Conservation (phyloP, 2,113 vertebrate genomes). For the Zeus faber region DNA sequence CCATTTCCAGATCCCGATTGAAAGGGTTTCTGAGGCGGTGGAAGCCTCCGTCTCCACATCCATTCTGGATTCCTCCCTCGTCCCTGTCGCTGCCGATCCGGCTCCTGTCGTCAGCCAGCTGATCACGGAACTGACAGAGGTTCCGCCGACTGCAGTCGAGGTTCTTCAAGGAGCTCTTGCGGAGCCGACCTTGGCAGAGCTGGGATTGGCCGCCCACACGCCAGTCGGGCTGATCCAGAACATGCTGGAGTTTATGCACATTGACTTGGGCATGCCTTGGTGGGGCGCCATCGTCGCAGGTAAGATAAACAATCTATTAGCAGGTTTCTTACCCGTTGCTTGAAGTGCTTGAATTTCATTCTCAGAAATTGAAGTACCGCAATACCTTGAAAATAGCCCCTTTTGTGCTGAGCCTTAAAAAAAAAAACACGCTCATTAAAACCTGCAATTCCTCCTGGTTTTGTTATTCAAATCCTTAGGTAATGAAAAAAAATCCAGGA, state of each 20-base stretch:
- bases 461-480: no score
- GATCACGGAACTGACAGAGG: slow-evolving; percentile 57
- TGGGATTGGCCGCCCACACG: slow-evolving; percentile 77
- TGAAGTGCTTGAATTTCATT: no score
- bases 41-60: slow-evolving; percentile 10
- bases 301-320: no score
- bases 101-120: slow-evolving; percentile 38
- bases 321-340: no score
- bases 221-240: slow-evolving; percentile 86
- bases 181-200: slow-evolving; percentile 76
- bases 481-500: no score
- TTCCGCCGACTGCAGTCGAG: slow-evolving; percentile 61
- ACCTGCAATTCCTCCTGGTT: no score
- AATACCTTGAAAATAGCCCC: no score
- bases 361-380: no score
- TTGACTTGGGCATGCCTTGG: slow-evolving; percentile 85
- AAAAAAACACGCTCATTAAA: no score
- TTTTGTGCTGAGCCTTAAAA: no score
- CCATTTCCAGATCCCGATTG: slow-evolving; percentile 29
- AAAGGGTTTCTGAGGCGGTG: neutral
- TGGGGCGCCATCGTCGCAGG: slow-evolving; percentile 87
- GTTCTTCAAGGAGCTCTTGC: slow-evolving; percentile 60
- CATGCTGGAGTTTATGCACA: slow-evolving; percentile 80
- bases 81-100: slow-evolving; percentile 35
- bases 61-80: slow-evolving; percentile 13